Evolutionary conservation across 2,888 invertebrate genomes (phyloP), one percentile per base, ranked within the genome.

Genomic region (Linnaemya vulpina): DNA sequence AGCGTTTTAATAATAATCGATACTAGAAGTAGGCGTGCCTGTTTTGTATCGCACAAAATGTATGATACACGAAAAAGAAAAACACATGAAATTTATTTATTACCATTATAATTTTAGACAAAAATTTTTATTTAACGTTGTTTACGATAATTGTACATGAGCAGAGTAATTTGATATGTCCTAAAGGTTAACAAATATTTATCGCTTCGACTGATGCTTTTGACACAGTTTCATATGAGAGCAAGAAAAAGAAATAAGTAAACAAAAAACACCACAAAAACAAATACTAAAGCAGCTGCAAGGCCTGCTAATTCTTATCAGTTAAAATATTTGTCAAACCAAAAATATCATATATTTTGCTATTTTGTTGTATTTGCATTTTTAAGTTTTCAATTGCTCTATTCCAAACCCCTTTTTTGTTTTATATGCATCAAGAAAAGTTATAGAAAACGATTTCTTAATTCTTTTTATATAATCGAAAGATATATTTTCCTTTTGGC

Each of bases 1-100:
- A 82, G 74, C 82, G 62, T 85, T 85, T 75, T 75, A 74, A 81
- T 78, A 76, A 82, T 85, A 85, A 82, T 85, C 78, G 84, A 85
- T 78, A 85, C 82, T 78, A 79, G 70, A 85, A 75, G 82, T 82
- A 71, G 85, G 85, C 85, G 85, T 85, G 75, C 74, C 82, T 58
- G 82, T 85, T 82, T 82, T 78, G 75, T 62, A 82, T 85, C 71
- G 46, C 58, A 78, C 78, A 74, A 85, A 78, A 79, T 71, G 51
- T 17, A n/a, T n/a, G n/a, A n/a, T 30, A 30, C 30, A 30, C 2
- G 5, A 40, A 67, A 46, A 8, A 65, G 9, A 60, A 58, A 67
- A 55, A 43, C 38, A 40, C 67, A 40, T 30, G 49, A 63, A 71
- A 76, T 75, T 82, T 82, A 85, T 85, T 85, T 79, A 82, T 85